Conservation (phyloP, 1,140 invertebrate genomes). For the Pteromalus puparum region DNA sequence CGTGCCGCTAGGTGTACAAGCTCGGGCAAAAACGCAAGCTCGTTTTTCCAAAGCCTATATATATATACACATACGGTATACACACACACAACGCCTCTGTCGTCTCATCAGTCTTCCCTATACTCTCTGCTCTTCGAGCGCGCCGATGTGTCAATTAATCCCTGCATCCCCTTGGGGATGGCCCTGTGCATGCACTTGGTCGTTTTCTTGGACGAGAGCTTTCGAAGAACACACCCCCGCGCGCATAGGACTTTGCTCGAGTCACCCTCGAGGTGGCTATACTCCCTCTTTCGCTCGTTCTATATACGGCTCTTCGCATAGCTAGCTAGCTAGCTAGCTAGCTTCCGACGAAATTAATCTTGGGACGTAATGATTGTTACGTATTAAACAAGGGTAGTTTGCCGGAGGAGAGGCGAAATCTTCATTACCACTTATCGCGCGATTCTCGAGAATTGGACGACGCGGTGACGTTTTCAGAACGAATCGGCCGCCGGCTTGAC, state of each 20-base stretch:
- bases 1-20: background rate
- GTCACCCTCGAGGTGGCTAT: background rate
- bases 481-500: background rate
- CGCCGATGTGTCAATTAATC: conserved; percentile 71
- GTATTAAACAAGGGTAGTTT: conserved; percentile 30
- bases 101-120: conserved; percentile 67
- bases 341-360: conserved; percentile 51
- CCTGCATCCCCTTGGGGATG: conserved; percentile 60
- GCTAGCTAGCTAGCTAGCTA: background rate
- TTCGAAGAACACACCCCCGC: conserved; percentile 13
- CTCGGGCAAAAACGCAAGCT: conserved; percentile 59
- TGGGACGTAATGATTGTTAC: conserved; percentile 43
- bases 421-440: conserved; percentile 48
- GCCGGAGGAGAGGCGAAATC: conserved; percentile 29
- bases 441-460: background rate
- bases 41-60: conserved; percentile 46
- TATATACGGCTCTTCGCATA: background rate
- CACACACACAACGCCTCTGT: background rate
- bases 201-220: conserved; percentile 20
- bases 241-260: conserved; percentile 3
- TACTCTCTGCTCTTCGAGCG: conserved; percentile 47
- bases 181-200: conserved; percentile 5
- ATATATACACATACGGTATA: background rate
- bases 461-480: background rate
- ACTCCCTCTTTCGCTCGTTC: background rate